These are phyloP conservation scores for Centropyge bicolor DNA, from an alignment of 2,797 vertebrate genomes.

Conservation along the genomic window DNA sequence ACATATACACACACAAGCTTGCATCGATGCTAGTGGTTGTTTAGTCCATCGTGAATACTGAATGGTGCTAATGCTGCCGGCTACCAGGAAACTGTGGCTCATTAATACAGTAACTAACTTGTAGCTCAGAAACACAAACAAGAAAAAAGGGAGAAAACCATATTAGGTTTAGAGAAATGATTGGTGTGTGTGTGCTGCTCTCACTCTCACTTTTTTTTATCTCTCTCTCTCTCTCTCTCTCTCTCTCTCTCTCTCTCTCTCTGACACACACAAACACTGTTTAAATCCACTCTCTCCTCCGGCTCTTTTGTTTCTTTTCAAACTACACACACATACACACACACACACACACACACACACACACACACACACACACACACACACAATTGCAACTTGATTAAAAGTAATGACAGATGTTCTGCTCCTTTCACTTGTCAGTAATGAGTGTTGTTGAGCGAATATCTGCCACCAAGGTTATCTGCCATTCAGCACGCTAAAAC, in stretches of 20 bases:
- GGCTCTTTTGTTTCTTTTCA: slow-evolving; percentile 42
- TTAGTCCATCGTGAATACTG: slow-evolving; percentile 30
- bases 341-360: background rate
- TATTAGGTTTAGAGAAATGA: background rate
- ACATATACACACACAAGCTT: background rate
- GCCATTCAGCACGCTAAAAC: slow-evolving; percentile 29
- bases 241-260: slow-evolving; percentile 9
- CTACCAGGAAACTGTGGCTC: slow-evolving; percentile 19
- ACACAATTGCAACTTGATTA: slow-evolving; percentile 48
- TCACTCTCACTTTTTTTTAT: slow-evolving; percentile 16
- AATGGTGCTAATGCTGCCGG: slow-evolving; percentile 18
- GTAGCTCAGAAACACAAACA: slow-evolving; percentile 1
- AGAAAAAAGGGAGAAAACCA: slow-evolving; percentile 18
- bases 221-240: background rate
- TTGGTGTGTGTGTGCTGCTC: background rate
- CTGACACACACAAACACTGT: background rate
- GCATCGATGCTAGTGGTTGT: slow-evolving; percentile 30
- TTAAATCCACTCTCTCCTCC: slow-evolving; percentile 3
- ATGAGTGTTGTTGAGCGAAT: slow-evolving; percentile 52
- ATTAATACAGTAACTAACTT: slow-evolving; percentile 27
- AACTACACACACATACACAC: slow-evolving; percentile 20
- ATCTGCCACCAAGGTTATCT: slow-evolving; percentile 62
- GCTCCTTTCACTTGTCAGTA: slow-evolving; percentile 49
- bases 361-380: slow-evolving; percentile 9
- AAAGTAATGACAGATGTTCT: slow-evolving; percentile 54